These are phyloP conservation scores for Drosophila paulistorum DNA, from an alignment of 1,140 invertebrate genomes.

Conservation along the genomic window DNA sequence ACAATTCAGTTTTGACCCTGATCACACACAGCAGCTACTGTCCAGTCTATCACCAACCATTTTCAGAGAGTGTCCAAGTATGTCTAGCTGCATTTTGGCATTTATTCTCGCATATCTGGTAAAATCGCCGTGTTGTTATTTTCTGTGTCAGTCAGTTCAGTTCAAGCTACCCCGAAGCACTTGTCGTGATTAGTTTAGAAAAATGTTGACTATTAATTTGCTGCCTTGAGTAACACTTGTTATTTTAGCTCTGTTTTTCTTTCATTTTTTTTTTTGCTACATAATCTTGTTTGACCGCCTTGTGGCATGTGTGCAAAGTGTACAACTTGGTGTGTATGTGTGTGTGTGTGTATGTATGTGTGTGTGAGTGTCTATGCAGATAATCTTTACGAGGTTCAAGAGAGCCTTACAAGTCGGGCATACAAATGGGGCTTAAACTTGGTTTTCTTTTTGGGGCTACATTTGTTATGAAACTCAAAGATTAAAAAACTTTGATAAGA, in stretches of 20 bases:
- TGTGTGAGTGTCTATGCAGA: conserved; percentile 33
- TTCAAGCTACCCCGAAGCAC: conserved; percentile 30
- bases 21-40: not conserved
- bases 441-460: conserved; percentile 9
- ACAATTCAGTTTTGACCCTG: conserved; percentile 1
- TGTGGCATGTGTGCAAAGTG: conserved; percentile 40
- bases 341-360: conserved; percentile 2
- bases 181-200: conserved; percentile 68
- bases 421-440: conserved; percentile 43
- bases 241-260: conserved; percentile 53
- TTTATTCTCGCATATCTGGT: conserved; percentile 7
- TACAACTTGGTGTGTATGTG: not conserved
- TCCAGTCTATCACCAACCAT: not conserved
- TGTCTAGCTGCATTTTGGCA: conserved; percentile 19
- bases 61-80: conserved; percentile 5
- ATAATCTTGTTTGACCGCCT: conserved; percentile 62
- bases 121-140: conserved; percentile 4
- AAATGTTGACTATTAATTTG: conserved; percentile 67
- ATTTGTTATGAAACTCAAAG: conserved; percentile 32
- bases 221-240: conserved; percentile 69
- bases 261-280: conserved; percentile 8
- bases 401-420: conserved; percentile 18
- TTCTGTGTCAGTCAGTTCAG: conserved; percentile 18
- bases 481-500: not conserved
- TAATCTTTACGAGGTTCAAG: conserved; percentile 45